Evolutionary conservation across 2,113 vertebrate genomes (phyloP), one percentile per base, ranked within the genome.

Genomic region (Choloepus hoffmanni): DNA sequence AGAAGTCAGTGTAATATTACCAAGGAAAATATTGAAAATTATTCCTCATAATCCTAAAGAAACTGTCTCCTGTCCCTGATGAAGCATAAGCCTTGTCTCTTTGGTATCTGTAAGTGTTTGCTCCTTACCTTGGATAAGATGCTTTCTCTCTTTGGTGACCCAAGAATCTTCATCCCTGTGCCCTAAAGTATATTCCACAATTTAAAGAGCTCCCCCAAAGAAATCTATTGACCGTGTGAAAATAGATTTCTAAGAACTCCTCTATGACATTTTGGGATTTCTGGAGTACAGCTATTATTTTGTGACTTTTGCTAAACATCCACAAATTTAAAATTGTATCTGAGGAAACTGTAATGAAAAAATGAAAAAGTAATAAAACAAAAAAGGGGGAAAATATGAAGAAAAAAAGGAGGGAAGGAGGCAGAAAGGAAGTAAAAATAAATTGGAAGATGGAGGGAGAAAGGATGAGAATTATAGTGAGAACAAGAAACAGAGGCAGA

Each of bases 121-220:
- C 3, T 58, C 18, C 16, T 84, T 33, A 33, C 1, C 4, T 79
- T 15, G 11, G 2, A 1, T 5, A 58, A 5, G 1, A 3, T 63
- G 55, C 13, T 74, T 92, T 76, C 9, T 36, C 30, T 5, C 28
- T 76, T 74, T 62, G 12, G 13, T 72, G 28, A 33, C 16, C 40
- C 21, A 43, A 40, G 33, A 19, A 9, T 81, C 26, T 50, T 91
- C 26, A 76, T 91, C 63, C 7, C 26, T 91, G 9, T 85, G 6
- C 0, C 12, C 19, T 81, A 19, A 91, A 62, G 19, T 3, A 55
- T 74, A 76, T 74, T 87, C 7, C 65, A 60, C 70, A 62, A 58
- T 68, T 76, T 60, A 40, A 76, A 33, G 10, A 36, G 45, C 7
- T 55, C 16, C 45, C 24, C 9, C 8, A 36, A 68, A 74, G 68